Evolutionary conservation across 2,888 invertebrate genomes (phyloP).

Genomic region (Sisyra nigra): DNA sequence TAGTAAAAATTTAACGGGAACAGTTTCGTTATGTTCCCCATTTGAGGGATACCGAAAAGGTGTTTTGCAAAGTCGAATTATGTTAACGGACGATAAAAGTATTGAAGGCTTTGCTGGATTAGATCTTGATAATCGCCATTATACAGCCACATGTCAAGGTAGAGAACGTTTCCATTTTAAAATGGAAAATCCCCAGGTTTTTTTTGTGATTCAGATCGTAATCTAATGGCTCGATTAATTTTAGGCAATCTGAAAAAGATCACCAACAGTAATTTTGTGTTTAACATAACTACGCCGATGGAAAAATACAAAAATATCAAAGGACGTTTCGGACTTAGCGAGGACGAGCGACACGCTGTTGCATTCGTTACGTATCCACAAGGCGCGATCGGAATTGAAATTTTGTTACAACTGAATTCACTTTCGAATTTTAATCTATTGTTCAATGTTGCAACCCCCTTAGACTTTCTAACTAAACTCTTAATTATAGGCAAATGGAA

Average conservation of each 20-base stretch:
- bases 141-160: slow-evolving; percentile 48
- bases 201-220: slow-evolving; percentile 1
- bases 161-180: slow-evolving; percentile 10
- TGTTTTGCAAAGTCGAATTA: slow-evolving; percentile 47
- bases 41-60: slow-evolving; percentile 53
- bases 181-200: slow-evolving; percentile 11
- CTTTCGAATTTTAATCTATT: slow-evolving; percentile 56
- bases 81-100: slow-evolving; percentile 42
- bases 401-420: slow-evolving; percentile 42
- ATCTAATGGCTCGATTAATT: slow-evolving; percentile 6
- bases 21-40: slow-evolving; percentile 46
- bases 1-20: slow-evolving; percentile 49
- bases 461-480: slow-evolving; percentile 49
- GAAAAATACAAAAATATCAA: slow-evolving; percentile 46
- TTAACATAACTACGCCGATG: slow-evolving; percentile 60
- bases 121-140: slow-evolving; percentile 51
- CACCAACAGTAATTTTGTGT: slow-evolving; percentile 56
- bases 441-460: slow-evolving; percentile 54
- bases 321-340: slow-evolving; percentile 56
- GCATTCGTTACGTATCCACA: slow-evolving; percentile 54
- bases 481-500: slow-evolving; percentile 52
- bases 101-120: slow-evolving; percentile 53
- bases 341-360: slow-evolving; percentile 50
- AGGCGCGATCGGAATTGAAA: slow-evolving; percentile 53
- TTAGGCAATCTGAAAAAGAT: slow-evolving; percentile 51